Evolutionary conservation across 2,797 vertebrate species (phyloP), one percentile per base, ranked within the genome.

Genomic region (Dipus sagitta): DNA sequence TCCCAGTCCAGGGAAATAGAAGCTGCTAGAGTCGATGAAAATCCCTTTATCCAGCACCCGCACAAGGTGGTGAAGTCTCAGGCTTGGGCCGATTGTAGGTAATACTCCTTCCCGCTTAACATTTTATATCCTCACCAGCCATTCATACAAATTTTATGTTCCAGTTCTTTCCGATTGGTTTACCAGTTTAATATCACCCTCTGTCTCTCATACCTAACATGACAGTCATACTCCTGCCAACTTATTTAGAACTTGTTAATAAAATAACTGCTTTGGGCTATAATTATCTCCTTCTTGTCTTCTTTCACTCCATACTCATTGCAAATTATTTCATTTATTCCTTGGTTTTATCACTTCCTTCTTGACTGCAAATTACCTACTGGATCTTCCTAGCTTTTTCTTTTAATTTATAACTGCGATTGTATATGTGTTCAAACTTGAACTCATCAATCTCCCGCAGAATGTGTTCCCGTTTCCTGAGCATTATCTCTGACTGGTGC

Each of bases 341-440:
- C 67, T 75, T 86, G 10, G 58, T 81, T 92, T 91, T 86, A 89
- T 83, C 52, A 71, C 79, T 87, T 95, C 78, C 70, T 78, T 87
- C 65, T 87, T 52, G 24, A 89, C 64, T 92, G 70, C 52, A 21
- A 6, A 67, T 65, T 87, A 30, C 17, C 11, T 52, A 23, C 30
- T 74, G n/a, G 24, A 90, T 64, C 90, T 85, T 90, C 82, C 89
- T 82, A 67, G 11, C 30, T 58, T 20, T 47, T 47, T 28, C 2
- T 47, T 47, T 47, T 47, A 47, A 88, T 75, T 93, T 93, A 68
- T 74, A 79, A 68, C 15, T 72, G 30, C 14, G 52, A 54, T 78
- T 89, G 42, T 23, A 42, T 74, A 86, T 34, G 30, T 84, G 64
- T 83, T 80, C 32, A 83, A 88, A 76, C 23, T 20, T 78, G 30